Evolutionary conservation across 2,888 invertebrate species (phyloP).

Genomic region (Agapostemon virescens): DNA sequence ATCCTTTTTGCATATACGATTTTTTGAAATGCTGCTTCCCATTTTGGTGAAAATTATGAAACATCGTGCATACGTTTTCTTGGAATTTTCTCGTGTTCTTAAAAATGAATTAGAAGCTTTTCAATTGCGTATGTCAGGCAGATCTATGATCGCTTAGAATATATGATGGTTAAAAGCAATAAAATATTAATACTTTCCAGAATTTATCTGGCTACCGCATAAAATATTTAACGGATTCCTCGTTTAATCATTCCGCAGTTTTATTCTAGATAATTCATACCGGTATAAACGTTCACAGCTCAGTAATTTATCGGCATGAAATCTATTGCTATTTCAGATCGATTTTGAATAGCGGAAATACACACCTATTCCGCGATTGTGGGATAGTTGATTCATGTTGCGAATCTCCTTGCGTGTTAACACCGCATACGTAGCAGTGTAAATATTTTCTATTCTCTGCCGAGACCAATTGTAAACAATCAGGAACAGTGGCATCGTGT

Average conservation of each 20-base stretch:
- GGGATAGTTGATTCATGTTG: background rate
- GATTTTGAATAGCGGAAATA: background rate
- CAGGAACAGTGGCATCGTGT: background rate
- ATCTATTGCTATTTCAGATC: background rate
- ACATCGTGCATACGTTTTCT: background rate
- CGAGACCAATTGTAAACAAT: background rate
- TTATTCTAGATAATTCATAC: background rate
- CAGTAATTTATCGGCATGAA: background rate
- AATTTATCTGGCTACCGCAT: no score
- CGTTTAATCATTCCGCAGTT: background rate
- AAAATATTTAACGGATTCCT: background rate
- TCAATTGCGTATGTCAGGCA: background rate
- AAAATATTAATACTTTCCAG: no score
- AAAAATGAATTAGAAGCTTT: background rate
- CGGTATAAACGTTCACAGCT: background rate
- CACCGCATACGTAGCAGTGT: background rate
- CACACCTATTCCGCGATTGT: background rate
- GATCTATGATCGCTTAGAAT: background rate
- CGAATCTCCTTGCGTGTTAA: background rate
- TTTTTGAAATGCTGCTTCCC: background rate
- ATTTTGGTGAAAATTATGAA: background rate
- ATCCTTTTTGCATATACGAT: background rate
- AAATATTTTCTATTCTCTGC: slow-evolving; percentile 1
- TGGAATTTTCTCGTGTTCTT: background rate
- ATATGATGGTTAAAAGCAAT: no score